Percentiles rank a stretch among this genome's conserved stretches.
These are phyloP conservation scores for Crioceris asparagi DNA, from an alignment of 2,888 invertebrate genomes.

Conservation along the genomic window DNA sequence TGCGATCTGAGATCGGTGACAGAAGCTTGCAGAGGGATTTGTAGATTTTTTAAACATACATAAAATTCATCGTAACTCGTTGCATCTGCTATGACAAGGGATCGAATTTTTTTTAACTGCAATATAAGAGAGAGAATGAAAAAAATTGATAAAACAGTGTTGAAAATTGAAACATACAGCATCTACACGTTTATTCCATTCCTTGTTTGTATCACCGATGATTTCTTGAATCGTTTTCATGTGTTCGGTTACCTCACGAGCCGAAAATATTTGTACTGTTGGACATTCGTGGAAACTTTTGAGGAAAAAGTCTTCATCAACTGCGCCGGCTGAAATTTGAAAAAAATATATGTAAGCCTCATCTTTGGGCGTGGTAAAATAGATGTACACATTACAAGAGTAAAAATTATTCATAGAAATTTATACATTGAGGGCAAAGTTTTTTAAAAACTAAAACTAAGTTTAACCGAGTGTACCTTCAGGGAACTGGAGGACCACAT, in stretches of 20 bases:
- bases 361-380: conserved; percentile 2
- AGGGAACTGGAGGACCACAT: too few relatives aligned
- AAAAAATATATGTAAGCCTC: neutral
- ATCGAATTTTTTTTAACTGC: conserved; percentile 76
- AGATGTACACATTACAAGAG: neutral
- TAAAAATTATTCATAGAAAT: too few relatives aligned
- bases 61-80: conserved; percentile 59
- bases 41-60: conserved; percentile 64
- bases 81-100: conserved; percentile 72
- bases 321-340: conserved; percentile 58
- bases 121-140: conserved; percentile 25
- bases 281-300: conserved; percentile 77
- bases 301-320: conserved; percentile 81
- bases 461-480: too few relatives aligned
- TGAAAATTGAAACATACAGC: conserved; percentile 48
- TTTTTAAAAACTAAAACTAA: too few relatives aligned
- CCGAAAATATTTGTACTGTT: conserved; percentile 70
- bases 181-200: conserved; percentile 93
- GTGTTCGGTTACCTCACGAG: conserved; percentile 72
- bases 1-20: conserved; percentile 82
- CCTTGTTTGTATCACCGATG: conserved; percentile 70
- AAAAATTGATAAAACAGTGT: too few relatives aligned
- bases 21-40: conserved; percentile 69
- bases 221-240: conserved; percentile 62
- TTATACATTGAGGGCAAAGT: too few relatives aligned